Base-by-base conservation (phyloP, 2,888 invertebrate species). In the Brachypalpus laphriformis region DNA sequence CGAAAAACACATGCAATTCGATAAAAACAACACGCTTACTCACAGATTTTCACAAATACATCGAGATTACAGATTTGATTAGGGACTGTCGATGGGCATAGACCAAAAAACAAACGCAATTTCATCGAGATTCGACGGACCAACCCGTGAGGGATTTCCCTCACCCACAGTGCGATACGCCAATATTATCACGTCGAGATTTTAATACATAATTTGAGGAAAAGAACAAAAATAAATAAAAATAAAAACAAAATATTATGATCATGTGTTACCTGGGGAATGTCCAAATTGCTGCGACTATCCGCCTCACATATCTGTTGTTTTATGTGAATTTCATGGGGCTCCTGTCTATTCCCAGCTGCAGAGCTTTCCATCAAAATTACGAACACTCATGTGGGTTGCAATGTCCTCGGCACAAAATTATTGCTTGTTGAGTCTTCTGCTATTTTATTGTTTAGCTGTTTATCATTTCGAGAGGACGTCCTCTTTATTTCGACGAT, bases 211-310 rank as follows among this genome's bases (percentile, higher is more conserved):
- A n/a, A n/a, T n/a, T n/a, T n/a, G n/a, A n/a, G n/a, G n/a, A 28
- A 54, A 34, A 20, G 7, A 34, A 9, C n/a, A 5, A 47, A 7
- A 25, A 63, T 72, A 51, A 47, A 37, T 25, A n/a, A 4, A 61
- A 63, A 68, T 31, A 40, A n/a, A 57, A 28, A 47, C 11, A 54
- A 54, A 28, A 31, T 20, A 16, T 47, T 34, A 31, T 40, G 28
- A 59, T 37, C 71, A 81, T 61, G 70, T 71, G 71, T 76, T 86
- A 86, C 86, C 86, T 86, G 86, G 56, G 25, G 63, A 72, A 61
- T 68, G 25, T 56, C 71, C 54, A 57, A 63, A 66, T 61, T 65
- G 22, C 71, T 74, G 93, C 92, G 40, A 91, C 91, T 87, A 92
- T 92, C 66, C 20, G 75, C 66, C 34, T 75, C 83, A 82, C 74